These are phyloP conservation scores for Chiloscyllium plagiosum DNA, from an alignment of 2,113 vertebrate genomes.

Conservation along the genomic window DNA sequence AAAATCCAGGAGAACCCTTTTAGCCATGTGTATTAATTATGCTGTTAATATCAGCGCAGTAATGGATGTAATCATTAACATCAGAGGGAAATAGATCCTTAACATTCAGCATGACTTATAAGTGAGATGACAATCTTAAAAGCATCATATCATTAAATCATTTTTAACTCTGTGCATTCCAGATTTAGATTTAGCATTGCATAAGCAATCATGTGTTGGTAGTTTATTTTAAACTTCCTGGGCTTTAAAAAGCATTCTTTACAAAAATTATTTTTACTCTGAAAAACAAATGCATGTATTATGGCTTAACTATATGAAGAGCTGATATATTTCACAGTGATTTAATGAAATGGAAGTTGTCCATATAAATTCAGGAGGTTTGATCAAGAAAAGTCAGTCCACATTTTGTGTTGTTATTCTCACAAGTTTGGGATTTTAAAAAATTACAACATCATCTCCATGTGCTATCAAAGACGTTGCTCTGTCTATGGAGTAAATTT, in stretches of 20 bases:
- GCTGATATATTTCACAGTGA: background rate
- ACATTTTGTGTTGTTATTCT: background rate
- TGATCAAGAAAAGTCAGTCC: background rate
- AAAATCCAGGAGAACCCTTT: background rate
- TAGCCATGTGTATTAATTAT: conserved; percentile 27
- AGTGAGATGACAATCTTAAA: conserved; percentile 19
- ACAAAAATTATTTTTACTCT: background rate
- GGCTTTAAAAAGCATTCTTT: background rate
- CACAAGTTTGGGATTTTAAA: background rate
- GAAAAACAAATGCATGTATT: background rate
- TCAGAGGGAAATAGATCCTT: background rate
- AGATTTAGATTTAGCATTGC: background rate
- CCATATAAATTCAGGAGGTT: background rate
- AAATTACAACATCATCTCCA: background rate
- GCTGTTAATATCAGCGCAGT: background rate
- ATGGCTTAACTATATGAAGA: background rate
- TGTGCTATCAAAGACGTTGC: background rate
- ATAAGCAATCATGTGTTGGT: background rate
- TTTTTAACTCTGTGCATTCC: background rate
- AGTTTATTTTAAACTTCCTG: background rate
- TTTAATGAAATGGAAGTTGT: background rate
- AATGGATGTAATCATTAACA: conserved; percentile 16
- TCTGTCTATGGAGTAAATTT: background rate
- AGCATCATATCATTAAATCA: conserved; percentile 11
- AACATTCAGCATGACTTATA: background rate